Percentiles rank a stretch among this genome's conserved stretches.
phyloP scores from a whole-genome alignment of 64 coral and sea anemone species.

The Anthopleura sola region DNA sequence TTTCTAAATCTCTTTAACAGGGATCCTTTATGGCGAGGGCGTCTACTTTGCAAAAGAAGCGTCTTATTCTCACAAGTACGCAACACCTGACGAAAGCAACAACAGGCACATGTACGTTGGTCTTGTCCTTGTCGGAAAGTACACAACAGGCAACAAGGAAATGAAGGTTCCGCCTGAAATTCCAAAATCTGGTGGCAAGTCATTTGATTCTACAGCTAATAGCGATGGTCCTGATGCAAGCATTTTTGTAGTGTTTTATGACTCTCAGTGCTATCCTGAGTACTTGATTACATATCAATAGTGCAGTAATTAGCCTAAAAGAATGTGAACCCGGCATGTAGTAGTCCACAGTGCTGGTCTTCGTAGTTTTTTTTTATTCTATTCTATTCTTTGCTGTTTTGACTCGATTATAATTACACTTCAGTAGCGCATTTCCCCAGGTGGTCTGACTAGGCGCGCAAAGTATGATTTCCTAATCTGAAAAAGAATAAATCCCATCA shows the following conservation, averaged over 20 bases:
- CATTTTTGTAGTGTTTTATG: slow-evolving; percentile 34
- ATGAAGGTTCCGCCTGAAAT: background rate
- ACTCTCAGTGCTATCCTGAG: slow-evolving; percentile 42
- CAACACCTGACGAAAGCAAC: background rate
- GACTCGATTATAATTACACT: too few relatives aligned
- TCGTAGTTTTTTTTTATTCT: too few relatives aligned
- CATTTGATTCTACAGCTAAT: background rate
- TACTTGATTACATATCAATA: slow-evolving; percentile 47
- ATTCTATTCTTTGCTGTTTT: too few relatives aligned
- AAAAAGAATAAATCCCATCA: too few relatives aligned
- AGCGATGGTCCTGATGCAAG: background rate
- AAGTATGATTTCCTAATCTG: too few relatives aligned
- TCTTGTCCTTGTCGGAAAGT: slow-evolving; percentile 37
- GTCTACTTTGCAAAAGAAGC: slow-evolving; percentile 59
- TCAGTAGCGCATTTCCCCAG: too few relatives aligned
- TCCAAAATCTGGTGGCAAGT: background rate
- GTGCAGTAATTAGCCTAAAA: background rate
- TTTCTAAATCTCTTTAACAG: background rate
- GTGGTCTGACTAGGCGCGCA: too few relatives aligned
- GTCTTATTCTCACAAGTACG: slow-evolving; percentile 29
- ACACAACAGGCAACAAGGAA: background rate
- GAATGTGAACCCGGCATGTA: too few relatives aligned
- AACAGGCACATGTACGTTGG: slow-evolving; percentile 49
- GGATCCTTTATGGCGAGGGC: slow-evolving; percentile 34
- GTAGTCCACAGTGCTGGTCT: too few relatives aligned